Evolutionary conservation across 1,140 invertebrate species (phyloP).

Genomic region (Ladona fulva): DNA sequence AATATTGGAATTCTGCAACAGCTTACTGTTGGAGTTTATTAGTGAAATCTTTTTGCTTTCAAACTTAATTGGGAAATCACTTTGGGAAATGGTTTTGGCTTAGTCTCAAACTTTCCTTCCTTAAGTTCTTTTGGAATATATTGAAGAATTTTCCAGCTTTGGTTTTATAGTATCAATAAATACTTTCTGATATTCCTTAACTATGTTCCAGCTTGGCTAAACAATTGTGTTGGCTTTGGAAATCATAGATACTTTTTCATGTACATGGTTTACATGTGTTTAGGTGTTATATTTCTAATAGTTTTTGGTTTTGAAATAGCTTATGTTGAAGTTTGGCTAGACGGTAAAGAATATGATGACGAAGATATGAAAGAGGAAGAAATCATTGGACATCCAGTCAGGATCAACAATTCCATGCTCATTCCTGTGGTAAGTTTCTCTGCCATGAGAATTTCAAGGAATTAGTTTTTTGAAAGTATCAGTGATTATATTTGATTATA

Average conservation of each 20-base stretch:
- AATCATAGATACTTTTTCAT: constrained; percentile 93
- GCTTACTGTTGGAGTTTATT: neutral
- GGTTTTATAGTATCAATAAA: neutral
- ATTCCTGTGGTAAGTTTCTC: constrained; percentile 50
- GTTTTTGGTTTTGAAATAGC: constrained; percentile 77
- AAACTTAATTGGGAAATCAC: neutral
- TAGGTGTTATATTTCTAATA: constrained; percentile 80
- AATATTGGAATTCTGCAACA: too few relatives aligned
- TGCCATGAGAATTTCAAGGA: too few relatives aligned
- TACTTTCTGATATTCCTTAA: neutral
- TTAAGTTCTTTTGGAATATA: neutral
- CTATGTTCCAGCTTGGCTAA: constrained; percentile 70
- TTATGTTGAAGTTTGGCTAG: constrained; percentile 69
- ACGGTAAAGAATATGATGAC: constrained; percentile 22
- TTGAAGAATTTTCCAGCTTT: neutral
- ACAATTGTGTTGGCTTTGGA: constrained; percentile 91
- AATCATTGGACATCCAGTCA: constrained; percentile 68
- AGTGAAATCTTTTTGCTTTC: neutral
- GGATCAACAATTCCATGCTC: constrained; percentile 60
- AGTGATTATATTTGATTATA: too few relatives aligned
- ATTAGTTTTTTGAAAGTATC: too few relatives aligned
- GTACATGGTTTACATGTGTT: constrained; percentile 83
- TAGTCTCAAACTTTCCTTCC: neutral
- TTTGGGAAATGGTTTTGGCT: too few relatives aligned
- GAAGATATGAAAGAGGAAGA: constrained; percentile 46